Conservation (phyloP, 1,140 invertebrate species). For the Globodera rostochiensis region DNA sequence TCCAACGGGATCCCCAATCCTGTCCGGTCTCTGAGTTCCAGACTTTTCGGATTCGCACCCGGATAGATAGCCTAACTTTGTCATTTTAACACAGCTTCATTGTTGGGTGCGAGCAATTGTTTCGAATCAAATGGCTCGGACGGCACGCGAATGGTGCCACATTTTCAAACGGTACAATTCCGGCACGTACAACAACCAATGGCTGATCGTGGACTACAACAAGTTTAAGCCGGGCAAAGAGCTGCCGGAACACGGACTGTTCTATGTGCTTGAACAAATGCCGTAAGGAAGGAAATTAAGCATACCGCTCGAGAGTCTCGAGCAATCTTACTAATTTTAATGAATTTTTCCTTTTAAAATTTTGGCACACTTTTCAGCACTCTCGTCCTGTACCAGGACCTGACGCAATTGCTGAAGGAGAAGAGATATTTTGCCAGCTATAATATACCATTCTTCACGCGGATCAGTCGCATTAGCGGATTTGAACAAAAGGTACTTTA, state of each 20-base stretch:
- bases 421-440: constrained; percentile 78
- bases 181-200: constrained; percentile 84
- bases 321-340: too few relatives aligned
- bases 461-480: constrained; percentile 73
- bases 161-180: constrained; percentile 74
- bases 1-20: too few relatives aligned
- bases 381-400: constrained; percentile 69
- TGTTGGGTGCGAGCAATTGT: constrained; percentile 80
- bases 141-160: constrained; percentile 75
- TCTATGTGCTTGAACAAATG: constrained; percentile 83
- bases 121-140: constrained; percentile 79
- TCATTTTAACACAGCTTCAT: constrained; percentile 66
- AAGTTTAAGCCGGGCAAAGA: constrained; percentile 70
- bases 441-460: constrained; percentile 77
- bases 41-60: too few relatives aligned
- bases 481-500: constrained; percentile 52
- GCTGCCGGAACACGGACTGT: constrained; percentile 69
- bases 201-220: constrained; percentile 80
- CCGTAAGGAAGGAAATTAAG: constrained; percentile 66
- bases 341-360: neutral
- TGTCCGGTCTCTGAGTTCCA: too few relatives aligned
- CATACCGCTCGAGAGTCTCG: neutral
- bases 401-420: constrained; percentile 73
- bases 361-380: constrained; percentile 5
- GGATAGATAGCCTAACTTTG: too few relatives aligned